Evolutionary conservation across 2,113 vertebrate species (phyloP).

Genomic region (Micronycteris hirsuta): DNA sequence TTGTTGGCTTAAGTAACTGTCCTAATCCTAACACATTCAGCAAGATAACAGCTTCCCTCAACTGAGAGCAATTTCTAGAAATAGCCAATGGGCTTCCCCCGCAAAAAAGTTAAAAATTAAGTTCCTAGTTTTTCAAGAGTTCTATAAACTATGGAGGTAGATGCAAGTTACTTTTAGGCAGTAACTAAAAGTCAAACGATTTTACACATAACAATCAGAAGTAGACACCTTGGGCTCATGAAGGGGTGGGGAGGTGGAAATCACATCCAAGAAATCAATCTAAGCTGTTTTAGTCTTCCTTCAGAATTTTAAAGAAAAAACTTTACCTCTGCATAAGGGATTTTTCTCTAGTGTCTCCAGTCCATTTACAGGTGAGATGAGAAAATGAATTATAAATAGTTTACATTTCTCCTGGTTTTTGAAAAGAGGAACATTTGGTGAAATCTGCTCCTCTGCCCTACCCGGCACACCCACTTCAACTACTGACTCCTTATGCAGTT

Average conservation of each 20-base stretch:
- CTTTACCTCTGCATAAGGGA: background rate
- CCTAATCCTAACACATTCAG: background rate
- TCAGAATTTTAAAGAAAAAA: background rate
- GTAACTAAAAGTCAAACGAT: background rate
- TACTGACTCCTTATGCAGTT: background rate
- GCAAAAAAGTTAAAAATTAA: background rate
- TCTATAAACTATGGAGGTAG: background rate
- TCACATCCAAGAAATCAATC: background rate
- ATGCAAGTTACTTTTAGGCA: background rate
- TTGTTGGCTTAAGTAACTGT: background rate
- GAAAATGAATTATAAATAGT: background rate
- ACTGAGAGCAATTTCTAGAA: background rate
- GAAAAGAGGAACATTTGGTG: background rate
- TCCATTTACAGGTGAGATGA: background rate
- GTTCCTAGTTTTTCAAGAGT: background rate
- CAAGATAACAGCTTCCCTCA: background rate
- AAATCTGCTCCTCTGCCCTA: background rate
- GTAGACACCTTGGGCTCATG: background rate
- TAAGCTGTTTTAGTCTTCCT: background rate
- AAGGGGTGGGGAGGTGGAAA: background rate
- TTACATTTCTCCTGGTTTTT: background rate
- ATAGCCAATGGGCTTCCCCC: background rate
- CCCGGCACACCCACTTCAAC: background rate
- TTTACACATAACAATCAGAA: background rate
- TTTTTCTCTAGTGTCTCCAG: background rate